These are phyloP conservation scores for Acropternis orthonyx DNA, from an alignment of 2,797 vertebrate species.

Conservation along the genomic window DNA sequence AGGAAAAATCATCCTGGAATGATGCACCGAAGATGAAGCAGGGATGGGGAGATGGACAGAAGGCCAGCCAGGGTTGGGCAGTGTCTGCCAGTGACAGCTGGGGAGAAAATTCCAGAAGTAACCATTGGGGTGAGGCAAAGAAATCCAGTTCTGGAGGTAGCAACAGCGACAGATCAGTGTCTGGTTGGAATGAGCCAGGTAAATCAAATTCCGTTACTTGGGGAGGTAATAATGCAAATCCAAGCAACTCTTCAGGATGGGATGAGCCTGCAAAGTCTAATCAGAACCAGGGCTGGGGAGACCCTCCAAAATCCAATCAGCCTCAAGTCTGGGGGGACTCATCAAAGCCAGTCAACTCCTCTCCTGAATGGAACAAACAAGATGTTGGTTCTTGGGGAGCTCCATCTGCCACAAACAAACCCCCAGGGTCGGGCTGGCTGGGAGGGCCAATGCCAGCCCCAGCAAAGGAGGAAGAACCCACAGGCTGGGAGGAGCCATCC, in stretches of 20 bases:
- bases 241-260: slow-evolving; percentile 84
- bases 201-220: slow-evolving; percentile 83
- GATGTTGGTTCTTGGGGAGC: slow-evolving; percentile 82
- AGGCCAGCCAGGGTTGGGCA: slow-evolving; percentile 77
- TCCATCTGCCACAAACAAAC: slow-evolving; percentile 78
- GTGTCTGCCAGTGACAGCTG: slow-evolving; percentile 80
- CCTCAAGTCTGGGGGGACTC: slow-evolving; percentile 86
- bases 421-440: slow-evolving; percentile 85
- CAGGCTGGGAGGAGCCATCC: slow-evolving; percentile 97
- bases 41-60: slow-evolving; percentile 81
- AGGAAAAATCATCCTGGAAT: slow-evolving; percentile 89
- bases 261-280: slow-evolving; percentile 85
- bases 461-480: slow-evolving; percentile 83
- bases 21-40: slow-evolving; percentile 89
- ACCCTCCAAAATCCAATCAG: slow-evolving; percentile 82
- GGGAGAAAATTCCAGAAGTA: slow-evolving; percentile 83
- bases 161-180: slow-evolving; percentile 90
- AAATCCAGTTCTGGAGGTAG: slow-evolving; percentile 89
- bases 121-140: slow-evolving; percentile 90
- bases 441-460: slow-evolving; percentile 87
- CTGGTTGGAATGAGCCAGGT: slow-evolving; percentile 88
- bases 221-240: slow-evolving; percentile 81
- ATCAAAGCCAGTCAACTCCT: slow-evolving; percentile 76
- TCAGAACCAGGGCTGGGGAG: slow-evolving; percentile 88
- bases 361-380: slow-evolving; percentile 89